Percentiles rank a stretch among this genome's conserved stretches.
These are phyloP conservation scores for Deroplatys truncata DNA, from an alignment of 2,888 invertebrate species.

Conservation along the genomic window DNA sequence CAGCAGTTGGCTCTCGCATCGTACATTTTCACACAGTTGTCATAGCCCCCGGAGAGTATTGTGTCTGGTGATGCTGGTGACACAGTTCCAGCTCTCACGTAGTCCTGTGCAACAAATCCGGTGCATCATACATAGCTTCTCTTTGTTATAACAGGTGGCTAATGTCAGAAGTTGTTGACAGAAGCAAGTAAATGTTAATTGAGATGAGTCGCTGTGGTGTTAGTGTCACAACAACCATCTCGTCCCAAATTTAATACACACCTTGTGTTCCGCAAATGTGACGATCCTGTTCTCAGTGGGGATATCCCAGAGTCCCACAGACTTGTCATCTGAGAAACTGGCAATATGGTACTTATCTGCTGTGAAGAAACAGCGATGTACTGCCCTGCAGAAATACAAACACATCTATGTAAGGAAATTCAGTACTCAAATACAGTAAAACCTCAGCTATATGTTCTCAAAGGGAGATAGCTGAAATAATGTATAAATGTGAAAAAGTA, in stretches of 20 bases:
- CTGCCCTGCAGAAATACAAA: slow-evolving; percentile 44
- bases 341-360: slow-evolving; percentile 72
- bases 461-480: too few relatives aligned
- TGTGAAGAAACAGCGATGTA: slow-evolving; percentile 80
- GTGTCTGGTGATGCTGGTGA: slow-evolving; percentile 73
- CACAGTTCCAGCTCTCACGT: slow-evolving; percentile 77
- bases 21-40: slow-evolving; percentile 81
- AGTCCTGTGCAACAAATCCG: slow-evolving; percentile 53
- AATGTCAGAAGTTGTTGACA: too few relatives aligned
- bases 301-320: slow-evolving; percentile 86
- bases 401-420: neutral
- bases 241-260: slow-evolving; percentile 30
- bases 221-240: neutral
- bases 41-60: slow-evolving; percentile 83
- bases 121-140: too few relatives aligned
- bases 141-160: neutral
- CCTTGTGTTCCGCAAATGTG: slow-evolving; percentile 47
- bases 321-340: slow-evolving; percentile 90
- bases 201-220: too few relatives aligned
- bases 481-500: too few relatives aligned
- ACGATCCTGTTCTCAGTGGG: slow-evolving; percentile 70
- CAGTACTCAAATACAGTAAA: too few relatives aligned
- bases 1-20: slow-evolving; percentile 71
- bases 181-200: too few relatives aligned
- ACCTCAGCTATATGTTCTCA: too few relatives aligned